Percentiles rank a stretch among this genome's conserved stretches.
Evolutionary conservation across 2,113 vertebrate genomes (phyloP).

Genomic region (Melospiza georgiana): DNA sequence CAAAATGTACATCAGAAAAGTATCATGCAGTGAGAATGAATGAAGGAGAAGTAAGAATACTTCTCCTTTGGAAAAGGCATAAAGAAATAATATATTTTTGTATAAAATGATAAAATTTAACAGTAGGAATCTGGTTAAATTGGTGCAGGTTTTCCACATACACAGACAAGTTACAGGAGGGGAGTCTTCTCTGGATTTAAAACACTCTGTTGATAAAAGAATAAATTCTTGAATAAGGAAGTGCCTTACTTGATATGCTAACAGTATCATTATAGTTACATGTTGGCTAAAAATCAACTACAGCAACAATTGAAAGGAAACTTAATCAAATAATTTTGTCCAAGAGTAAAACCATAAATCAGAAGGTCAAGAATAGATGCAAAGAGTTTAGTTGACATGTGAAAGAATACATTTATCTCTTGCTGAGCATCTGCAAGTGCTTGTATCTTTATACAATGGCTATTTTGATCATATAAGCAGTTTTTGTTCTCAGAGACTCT

Average conservation of each 20-base stretch:
- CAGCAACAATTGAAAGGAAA: not conserved
- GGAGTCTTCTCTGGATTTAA: not conserved
- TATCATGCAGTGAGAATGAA: not conserved
- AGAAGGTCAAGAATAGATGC: not conserved
- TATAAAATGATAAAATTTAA: not conserved
- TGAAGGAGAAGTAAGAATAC: not conserved
- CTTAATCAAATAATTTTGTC: not conserved
- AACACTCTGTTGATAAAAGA: not conserved
- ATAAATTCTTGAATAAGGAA: not conserved
- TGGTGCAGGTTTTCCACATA: not conserved
- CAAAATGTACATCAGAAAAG: not conserved
- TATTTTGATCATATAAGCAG: not conserved
- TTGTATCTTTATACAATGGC: not conserved
- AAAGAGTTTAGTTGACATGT: not conserved
- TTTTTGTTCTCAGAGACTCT: not conserved
- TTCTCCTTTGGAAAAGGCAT: not conserved
- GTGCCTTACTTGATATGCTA: not conserved
- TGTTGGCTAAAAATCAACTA: not conserved
- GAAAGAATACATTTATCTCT: not conserved
- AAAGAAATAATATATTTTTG: not conserved
- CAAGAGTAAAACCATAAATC: not conserved
- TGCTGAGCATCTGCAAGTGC: not conserved
- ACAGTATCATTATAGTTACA: not conserved
- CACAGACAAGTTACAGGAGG: not conserved
- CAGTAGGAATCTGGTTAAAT: not conserved